Evolutionary conservation across 2,888 invertebrate species (phyloP).

Genomic region (Tigriopus californicus): DNA sequence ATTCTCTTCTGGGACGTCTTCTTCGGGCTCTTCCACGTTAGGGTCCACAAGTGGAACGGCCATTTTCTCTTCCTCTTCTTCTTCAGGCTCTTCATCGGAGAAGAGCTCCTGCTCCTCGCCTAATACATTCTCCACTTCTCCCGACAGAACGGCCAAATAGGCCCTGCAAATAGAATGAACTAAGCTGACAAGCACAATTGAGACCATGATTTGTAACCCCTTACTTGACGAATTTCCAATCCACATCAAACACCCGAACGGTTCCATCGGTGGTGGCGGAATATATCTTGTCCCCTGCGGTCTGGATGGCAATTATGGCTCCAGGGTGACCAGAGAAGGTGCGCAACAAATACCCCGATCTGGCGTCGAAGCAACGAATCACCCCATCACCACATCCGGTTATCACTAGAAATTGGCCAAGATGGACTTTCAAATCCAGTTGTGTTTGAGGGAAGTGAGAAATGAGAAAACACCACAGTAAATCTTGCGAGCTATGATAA

Average conservation of each 20-base stretch:
- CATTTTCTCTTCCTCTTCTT: neutral
- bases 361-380: conserved; percentile 28
- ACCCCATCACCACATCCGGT: conserved; percentile 30
- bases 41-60: neutral
- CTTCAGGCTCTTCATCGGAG: neutral
- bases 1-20: no score
- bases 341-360: conserved; percentile 19
- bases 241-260: neutral
- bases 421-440: neutral
- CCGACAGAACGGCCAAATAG: neutral
- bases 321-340: neutral
- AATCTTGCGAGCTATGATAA: no score
- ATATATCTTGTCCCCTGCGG: neutral
- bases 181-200: no score
- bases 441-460: no score
- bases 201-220: no score
- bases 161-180: neutral
- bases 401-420: conserved; percentile 24
- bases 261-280: conserved; percentile 1
- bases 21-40: neutral
- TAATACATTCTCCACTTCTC: neutral
- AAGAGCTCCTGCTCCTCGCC: neutral
- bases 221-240: conserved; percentile 3
- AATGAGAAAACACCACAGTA: no score
- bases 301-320: neutral